Base-by-base conservation (phyloP, 2,797 vertebrate species). In the Diplodus sargus region DNA sequence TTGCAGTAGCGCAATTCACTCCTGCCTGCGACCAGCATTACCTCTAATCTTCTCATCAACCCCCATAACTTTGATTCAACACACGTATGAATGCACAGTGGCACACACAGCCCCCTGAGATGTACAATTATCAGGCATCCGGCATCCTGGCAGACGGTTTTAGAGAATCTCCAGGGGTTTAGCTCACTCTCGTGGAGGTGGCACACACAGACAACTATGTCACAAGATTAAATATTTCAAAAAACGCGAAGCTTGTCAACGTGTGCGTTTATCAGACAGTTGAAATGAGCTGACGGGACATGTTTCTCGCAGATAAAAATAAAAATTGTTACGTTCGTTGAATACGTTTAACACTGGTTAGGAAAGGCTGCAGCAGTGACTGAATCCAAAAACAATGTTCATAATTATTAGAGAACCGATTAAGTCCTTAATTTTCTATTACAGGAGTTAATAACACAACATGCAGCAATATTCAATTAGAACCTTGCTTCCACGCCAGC, bases 81-180 rank as follows among this genome's bases (percentile, higher is more conserved):
- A 70, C 60, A 58, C 61, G 70, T 53, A 54, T 22, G 17, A 64
- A 66, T 52, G 62, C 61, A 74, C 54, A 61, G 45, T 63, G 39
- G 16, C 63, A 64, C 57, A 61, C 64, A 63, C 52, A 74, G 42
- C 23, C 74, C 30, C 72, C 57, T 16, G 74, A 82, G 76, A 86
- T 62, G 81, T n/a, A 78, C 71, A 88, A 86, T 89, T 79, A 78
- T 63, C 74, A 80, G 70, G 74, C 72, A 72, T 69, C 66, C 69
- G 67, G 81, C 63, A 79, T 57, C 48, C 17, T 4, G 28, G 75
- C 70, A 64, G 72, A 22, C 30, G 11, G 34, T 64, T 85, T 74
- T 58, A 70, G 60, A 80, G 69, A 85, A 81, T 79, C 82, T 83
- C 69, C 25, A 11, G 62, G 85, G 77, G 43, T 45, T 86, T 81